These are phyloP conservation scores for Polymixis flavicincta DNA, from an alignment of 2,888 invertebrate species.

Conservation along the genomic window DNA sequence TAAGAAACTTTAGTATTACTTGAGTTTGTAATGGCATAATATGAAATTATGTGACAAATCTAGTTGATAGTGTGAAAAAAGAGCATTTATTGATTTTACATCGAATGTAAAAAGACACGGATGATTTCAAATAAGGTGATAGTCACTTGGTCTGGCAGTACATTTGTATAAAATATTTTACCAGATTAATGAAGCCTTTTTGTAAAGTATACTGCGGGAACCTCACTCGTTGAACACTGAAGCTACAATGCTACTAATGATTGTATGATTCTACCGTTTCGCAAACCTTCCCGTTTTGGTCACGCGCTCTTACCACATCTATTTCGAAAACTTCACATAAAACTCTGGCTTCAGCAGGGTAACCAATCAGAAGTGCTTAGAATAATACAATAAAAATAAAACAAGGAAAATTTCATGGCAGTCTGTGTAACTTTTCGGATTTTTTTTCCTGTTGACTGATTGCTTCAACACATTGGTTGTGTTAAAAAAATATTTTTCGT, in stretches of 20 bases:
- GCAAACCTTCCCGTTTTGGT: background rate
- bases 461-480: too few species aligned
- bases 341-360: background rate
- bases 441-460: background rate
- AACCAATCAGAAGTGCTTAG: background rate
- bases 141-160: background rate
- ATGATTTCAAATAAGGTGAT: background rate
- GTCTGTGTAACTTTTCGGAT: background rate
- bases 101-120: background rate
- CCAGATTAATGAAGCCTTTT: background rate
- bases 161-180: background rate
- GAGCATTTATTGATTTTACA: background rate
- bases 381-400: constrained; percentile 6
- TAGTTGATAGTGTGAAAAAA: background rate
- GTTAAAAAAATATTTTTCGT: background rate
- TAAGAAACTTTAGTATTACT: background rate
- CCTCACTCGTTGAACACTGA: constrained; percentile 1
- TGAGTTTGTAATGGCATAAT: background rate
- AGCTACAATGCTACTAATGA: background rate
- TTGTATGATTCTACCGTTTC: background rate
- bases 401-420: background rate
- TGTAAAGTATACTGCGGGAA: background rate
- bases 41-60: background rate
- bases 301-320: constrained; percentile 11
- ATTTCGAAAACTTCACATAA: background rate